phyloP scores from a whole-genome alignment of 53 echinoderm and acorn worm genomes.

The Zoroaster sp. region DNA sequence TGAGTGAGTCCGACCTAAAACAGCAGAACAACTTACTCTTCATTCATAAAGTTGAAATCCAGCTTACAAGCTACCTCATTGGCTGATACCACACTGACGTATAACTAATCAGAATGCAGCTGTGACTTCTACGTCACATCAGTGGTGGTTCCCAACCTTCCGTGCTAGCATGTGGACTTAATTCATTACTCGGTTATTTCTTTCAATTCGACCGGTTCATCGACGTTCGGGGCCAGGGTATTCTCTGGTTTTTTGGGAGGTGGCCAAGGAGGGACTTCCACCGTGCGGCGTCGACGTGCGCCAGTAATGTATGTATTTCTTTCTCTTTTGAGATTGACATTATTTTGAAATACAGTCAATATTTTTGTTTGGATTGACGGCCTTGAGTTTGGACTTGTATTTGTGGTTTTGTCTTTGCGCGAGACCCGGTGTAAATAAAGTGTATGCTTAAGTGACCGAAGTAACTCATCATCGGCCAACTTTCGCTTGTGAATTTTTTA shows the following conservation, averaged over 20 bases:
- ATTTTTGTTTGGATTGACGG: slow-evolving; percentile 22
- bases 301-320: slow-evolving; percentile 35
- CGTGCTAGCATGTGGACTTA: neutral
- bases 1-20: too few relatives aligned
- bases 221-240: neutral
- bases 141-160: neutral
- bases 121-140: neutral
- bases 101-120: slow-evolving; percentile 40
- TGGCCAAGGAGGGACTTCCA: neutral
- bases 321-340: slow-evolving; percentile 1
- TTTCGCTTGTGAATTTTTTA: too few relatives aligned
- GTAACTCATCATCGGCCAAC: too few relatives aligned
- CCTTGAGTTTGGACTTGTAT: neutral
- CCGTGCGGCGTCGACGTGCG: neutral
- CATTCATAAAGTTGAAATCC: slow-evolving; percentile 40
- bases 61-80: neutral
- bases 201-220: slow-evolving; percentile 27
- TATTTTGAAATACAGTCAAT: neutral
- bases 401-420: slow-evolving; percentile 15
- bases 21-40: too few relatives aligned
- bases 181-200: neutral
- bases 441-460: too few relatives aligned
- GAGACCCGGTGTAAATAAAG: too few relatives aligned
- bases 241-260: slow-evolving; percentile 9
- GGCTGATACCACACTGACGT: slow-evolving; percentile 13